phyloP scores from a whole-genome alignment of 2,797 vertebrate genomes.

The Spinus olivaceus region DNA sequence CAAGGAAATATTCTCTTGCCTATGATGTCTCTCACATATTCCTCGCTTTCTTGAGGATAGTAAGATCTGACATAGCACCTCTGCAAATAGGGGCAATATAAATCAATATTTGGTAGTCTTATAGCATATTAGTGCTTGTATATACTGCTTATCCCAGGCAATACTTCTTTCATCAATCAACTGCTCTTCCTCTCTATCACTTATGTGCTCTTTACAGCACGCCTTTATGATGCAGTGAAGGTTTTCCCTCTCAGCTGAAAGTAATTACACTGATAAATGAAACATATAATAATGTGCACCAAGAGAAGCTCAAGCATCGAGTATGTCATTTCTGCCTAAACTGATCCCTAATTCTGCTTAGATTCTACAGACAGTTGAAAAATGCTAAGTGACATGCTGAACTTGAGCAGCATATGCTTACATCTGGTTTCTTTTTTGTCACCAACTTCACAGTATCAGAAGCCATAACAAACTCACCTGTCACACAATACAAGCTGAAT shows the following conservation, averaged over 20 bases:
- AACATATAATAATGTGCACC: neutral
- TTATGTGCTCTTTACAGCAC: neutral
- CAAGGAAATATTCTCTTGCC: neutral
- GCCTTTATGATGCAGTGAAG: neutral
- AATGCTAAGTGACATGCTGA: neutral
- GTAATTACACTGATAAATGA: neutral
- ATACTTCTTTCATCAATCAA: neutral
- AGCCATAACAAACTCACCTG: neutral
- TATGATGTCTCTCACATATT: neutral
- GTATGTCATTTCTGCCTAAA: neutral
- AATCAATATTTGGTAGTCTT: neutral
- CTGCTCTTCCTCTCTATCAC: neutral
- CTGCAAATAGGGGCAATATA: neutral
- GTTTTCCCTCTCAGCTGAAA: neutral
- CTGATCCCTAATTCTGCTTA: neutral
- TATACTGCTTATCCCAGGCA: neutral
- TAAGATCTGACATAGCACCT: neutral
- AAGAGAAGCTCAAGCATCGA: neutral
- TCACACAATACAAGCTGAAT: neutral
- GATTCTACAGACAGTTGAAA: neutral
- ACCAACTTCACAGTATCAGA: neutral
- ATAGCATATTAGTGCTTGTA: neutral
- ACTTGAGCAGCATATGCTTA: neutral
- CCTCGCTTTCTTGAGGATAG: neutral
- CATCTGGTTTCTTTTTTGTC: neutral